Evolutionary conservation across 2,113 vertebrate species (phyloP), one percentile per base, ranked within the genome.

Genomic region (Plectropomus leopardus): DNA sequence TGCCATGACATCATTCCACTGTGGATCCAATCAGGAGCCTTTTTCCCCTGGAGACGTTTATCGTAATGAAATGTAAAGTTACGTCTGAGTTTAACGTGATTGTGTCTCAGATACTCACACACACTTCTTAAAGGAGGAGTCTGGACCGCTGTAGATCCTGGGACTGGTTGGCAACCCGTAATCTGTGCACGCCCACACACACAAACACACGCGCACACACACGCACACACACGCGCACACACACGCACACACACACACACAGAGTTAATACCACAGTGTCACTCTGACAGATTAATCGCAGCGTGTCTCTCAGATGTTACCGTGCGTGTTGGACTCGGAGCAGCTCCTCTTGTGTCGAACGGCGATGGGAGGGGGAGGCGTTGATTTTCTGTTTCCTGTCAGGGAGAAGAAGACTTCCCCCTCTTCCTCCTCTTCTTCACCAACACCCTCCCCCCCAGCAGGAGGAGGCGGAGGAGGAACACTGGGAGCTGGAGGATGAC

Each of bases 121-220:
- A 73, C 79, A 91, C 88, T 85, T 90, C 68, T 86, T 90, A 53
- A 90, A 92, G 24, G 91, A 90, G 50, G 89, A 88, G 59, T 91
- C 91, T 24, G 83, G 74, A 30, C 90, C 83, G 4, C 85, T 83
- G 83, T 84, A 90, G 78, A 89, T 88, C 82, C 86, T 80, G n/a
- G 88, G 88, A 72, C 87, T 91, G 79, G 72, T 70, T 60, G 90
- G 83, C 23, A 91, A 65, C 80, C 90, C 86, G 2, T 85, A 87
- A 84, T 93, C 90, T 93, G 36, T 40, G 54, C 54, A 66, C 16
- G 67, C 53, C 54, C 48, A 32, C 65, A 61, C 50, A 63, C 24
- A 78, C 50, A 69, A 28, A 59, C 47, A 48, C 48, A 53, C 57
- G 48, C 51, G 47, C 40, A 66, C 26, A 59, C 59, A 76, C 53